Percentiles rank a stretch among this genome's conserved stretches.
Conservation (phyloP, 2,888 invertebrate species). For the Drosophila helvetica region DNA sequence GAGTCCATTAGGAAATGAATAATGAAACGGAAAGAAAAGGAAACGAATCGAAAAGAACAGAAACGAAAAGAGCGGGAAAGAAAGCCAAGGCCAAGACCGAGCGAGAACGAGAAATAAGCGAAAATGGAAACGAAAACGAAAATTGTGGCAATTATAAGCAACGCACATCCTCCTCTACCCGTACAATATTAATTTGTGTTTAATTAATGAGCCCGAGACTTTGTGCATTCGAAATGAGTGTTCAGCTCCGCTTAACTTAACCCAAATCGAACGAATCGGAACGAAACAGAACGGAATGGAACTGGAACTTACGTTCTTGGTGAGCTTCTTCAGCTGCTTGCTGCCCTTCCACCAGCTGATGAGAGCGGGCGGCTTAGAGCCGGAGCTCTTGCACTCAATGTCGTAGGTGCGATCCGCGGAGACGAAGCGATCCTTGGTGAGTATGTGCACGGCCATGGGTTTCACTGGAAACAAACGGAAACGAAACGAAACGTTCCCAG, state of each 20-base stretch:
- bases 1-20: slow-evolving; percentile 80
- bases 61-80: slow-evolving; percentile 17
- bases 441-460: slow-evolving; percentile 92
- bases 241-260: slow-evolving; percentile 1
- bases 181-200: slow-evolving; percentile 52
- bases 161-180: slow-evolving; percentile 26
- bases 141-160: slow-evolving; percentile 70
- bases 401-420: slow-evolving; percentile 94
- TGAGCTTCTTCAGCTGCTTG: slow-evolving; percentile 90
- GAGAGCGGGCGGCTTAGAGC: slow-evolving; percentile 92
- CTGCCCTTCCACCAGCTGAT: slow-evolving; percentile 96
- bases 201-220: slow-evolving; percentile 52
- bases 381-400: slow-evolving; percentile 93
- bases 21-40: slow-evolving; percentile 68
- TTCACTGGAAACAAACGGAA: slow-evolving; percentile 87
- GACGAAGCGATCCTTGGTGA: slow-evolving; percentile 92
- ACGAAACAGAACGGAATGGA: not conserved
- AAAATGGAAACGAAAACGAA: slow-evolving; percentile 52
- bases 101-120: slow-evolving; percentile 18
- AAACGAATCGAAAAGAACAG: slow-evolving; percentile 35
- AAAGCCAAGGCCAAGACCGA: slow-evolving; percentile 24
- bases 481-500: not conserved
- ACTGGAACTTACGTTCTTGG: slow-evolving; percentile 90
- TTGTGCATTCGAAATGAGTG: slow-evolving; percentile 42
- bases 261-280: not conserved